Evolutionary conservation across 2,888 invertebrate genomes (phyloP), one percentile per base, ranked within the genome.

Genomic region (Ecliptopera silaceata): DNA sequence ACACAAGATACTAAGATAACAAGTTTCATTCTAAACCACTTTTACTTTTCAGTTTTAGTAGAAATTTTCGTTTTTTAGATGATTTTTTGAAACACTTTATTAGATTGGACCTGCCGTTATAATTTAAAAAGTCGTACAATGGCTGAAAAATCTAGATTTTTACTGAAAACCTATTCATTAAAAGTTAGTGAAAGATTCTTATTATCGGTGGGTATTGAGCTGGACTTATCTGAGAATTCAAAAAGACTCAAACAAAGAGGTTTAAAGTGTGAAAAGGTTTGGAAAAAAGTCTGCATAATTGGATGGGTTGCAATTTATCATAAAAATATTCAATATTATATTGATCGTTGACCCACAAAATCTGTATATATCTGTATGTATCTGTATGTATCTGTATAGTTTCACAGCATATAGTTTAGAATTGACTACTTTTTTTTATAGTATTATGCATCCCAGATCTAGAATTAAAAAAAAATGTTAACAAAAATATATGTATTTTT

Each of bases 81-180:
- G 17, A n/a, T 15, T 26, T 32, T 48, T 43, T 47, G 36, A 47
- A 10, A 38, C 29, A 44, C 22, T 57, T 26, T 29, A 29, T 53
- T 29, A 13, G 13, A 13, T 34, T 29, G 12, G 13, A 34, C 15
- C 36, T 36, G 2, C 2, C 8, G 4, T 26, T 8, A 36, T 15
- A 36, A 15, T 10, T 36, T 36, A 36, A 36, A 34, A 56, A 46
- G 39, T 52, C 11, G 32, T 15, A 66, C 64, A 61, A 67, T 64
- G 61, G 65, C 50, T 49, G 34, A 42, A 58, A 38, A 41, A 42
- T 63, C 67, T 60, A 45, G 65, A 68, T 66, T 59, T 56, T 49
- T 50, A 2, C 48, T 56, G 39, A 61, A 69, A 68, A 71, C 71
- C 71, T 72, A 70, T 77, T 75, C 68, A 75, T 75, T 75, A 73